Percentiles rank a stretch among this genome's conserved stretches.
Evolutionary conservation across 2,797 vertebrate genomes (phyloP).

Genomic region (Myotis vivesi): DNA sequence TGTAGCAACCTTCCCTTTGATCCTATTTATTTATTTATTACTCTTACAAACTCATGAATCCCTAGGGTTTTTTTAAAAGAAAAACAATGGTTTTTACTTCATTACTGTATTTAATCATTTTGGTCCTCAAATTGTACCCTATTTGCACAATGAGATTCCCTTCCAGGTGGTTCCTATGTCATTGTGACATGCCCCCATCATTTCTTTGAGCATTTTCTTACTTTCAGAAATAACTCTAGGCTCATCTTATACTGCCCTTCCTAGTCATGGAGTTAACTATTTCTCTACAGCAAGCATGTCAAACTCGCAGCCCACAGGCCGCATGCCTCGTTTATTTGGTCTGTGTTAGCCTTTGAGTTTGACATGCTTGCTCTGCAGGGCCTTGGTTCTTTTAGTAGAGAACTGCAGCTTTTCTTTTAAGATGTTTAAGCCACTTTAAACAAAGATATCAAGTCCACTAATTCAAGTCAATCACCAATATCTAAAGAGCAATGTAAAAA

Average conservation of each 20-base stretch:
- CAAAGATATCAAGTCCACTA: background rate
- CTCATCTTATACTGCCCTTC: background rate
- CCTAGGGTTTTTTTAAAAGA: background rate
- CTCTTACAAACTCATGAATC: background rate
- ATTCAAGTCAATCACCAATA: background rate
- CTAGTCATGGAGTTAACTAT: background rate
- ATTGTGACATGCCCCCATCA: background rate
- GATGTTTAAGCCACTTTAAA: conserved; percentile 24
- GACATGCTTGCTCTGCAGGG: too few species aligned
- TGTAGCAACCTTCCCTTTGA: background rate
- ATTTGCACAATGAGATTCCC: background rate
- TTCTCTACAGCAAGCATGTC: background rate
- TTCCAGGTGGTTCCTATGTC: background rate
- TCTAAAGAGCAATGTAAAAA: background rate
- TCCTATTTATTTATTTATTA: background rate
- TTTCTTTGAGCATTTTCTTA: background rate
- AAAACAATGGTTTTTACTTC: background rate
- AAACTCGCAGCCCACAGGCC: too few species aligned
- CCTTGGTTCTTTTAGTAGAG: background rate
- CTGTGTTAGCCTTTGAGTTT: too few species aligned
- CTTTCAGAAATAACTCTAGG: background rate
- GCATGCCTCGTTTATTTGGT: too few species aligned
- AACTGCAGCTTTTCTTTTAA: background rate
- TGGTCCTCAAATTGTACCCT: background rate
- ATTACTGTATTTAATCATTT: background rate